These are phyloP conservation scores for Brachyopa scutellaris DNA, from an alignment of 2,888 invertebrate genomes.

Conservation along the genomic window DNA sequence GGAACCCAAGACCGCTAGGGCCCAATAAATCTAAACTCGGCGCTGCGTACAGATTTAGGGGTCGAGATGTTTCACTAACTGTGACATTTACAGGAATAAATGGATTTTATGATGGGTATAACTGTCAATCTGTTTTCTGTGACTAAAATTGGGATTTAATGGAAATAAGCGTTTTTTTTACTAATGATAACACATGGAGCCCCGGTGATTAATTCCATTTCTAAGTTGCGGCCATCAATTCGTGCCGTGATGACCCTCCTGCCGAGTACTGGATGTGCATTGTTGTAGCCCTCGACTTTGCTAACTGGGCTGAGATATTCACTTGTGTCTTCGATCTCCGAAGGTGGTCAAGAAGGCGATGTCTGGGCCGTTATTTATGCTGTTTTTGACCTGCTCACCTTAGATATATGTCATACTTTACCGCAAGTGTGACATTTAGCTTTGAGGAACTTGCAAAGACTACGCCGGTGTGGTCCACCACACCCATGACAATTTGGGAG, in stretches of 20 bases:
- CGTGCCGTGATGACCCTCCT: background rate
- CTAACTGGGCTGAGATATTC: no score
- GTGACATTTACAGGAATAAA: slow-evolving; percentile 7
- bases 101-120: slow-evolving; percentile 34
- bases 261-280: no score
- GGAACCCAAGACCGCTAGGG: no score
- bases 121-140: no score
- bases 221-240: background rate
- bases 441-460: slow-evolving; percentile 40
- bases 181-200: slow-evolving; percentile 41
- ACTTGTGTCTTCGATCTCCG: no score
- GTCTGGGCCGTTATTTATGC: no score
- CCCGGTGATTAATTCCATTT: no score
- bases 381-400: background rate
- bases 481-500: slow-evolving; percentile 11
- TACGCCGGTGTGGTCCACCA: background rate
- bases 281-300: no score
- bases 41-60: slow-evolving; percentile 29
- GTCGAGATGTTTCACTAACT: background rate
- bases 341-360: no score
- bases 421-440: slow-evolving; percentile 44
- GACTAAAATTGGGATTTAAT: slow-evolving; percentile 1
- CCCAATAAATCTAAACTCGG: no score
- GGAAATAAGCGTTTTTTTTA: background rate
- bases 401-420: slow-evolving; percentile 1